Evolutionary conservation across 23 tunicate species (phyloP).

Genomic region (Botrylloides violaceus): DNA sequence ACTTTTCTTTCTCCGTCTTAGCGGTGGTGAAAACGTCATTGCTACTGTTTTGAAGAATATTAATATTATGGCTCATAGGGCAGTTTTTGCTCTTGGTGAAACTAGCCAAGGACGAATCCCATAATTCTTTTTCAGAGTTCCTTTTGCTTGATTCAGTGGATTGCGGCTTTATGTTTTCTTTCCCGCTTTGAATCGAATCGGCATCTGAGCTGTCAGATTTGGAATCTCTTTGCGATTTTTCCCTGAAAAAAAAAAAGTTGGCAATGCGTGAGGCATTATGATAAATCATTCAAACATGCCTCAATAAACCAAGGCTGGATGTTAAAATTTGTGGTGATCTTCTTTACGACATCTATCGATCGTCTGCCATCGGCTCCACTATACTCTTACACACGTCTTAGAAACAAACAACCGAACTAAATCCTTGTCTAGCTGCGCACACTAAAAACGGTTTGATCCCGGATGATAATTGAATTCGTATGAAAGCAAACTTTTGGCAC

Average conservation of each 20-base stretch:
- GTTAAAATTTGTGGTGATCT: too few relatives aligned
- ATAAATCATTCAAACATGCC: too few relatives aligned
- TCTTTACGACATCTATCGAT: too few relatives aligned
- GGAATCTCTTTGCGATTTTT: neutral
- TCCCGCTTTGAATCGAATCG: neutral
- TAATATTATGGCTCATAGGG: neutral
- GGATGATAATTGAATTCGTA: too few relatives aligned
- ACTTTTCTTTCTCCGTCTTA: neutral
- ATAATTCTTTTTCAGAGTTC: neutral
- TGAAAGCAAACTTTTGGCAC: too few relatives aligned
- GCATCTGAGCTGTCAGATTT: neutral
- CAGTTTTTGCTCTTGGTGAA: conserved; percentile 6
- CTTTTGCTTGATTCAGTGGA: neutral
- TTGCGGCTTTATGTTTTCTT: neutral
- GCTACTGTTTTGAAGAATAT: neutral
- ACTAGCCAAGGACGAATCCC: neutral
- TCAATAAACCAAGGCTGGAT: too few relatives aligned
- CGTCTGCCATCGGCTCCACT: too few relatives aligned
- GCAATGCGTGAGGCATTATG: too few relatives aligned
- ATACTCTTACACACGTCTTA: too few relatives aligned
- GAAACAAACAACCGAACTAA: too few relatives aligned
- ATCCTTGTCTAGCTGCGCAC: too few relatives aligned
- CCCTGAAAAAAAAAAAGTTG: neutral
- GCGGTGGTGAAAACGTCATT: neutral
- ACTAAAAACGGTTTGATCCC: too few relatives aligned